Conservation (phyloP, 2,888 invertebrate genomes). For the Scotopteryx bipunctaria region DNA sequence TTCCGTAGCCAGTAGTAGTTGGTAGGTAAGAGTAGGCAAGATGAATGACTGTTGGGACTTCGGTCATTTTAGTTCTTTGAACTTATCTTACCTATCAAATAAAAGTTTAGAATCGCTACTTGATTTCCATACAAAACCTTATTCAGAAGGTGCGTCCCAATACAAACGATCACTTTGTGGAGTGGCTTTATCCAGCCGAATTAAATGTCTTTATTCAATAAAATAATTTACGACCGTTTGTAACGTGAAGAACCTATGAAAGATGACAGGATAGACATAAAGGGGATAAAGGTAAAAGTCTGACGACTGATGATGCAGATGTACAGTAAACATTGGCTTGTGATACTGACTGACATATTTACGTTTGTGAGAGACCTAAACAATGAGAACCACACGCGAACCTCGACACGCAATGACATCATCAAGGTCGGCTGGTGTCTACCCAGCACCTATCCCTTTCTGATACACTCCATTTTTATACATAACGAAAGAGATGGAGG, state of each 20-base stretch:
- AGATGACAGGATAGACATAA: neutral
- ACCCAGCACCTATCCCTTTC: constrained; percentile 26
- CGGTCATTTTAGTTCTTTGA: no score
- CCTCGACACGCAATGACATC: constrained; percentile 67
- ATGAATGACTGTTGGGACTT: no score
- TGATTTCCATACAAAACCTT: constrained; percentile 9
- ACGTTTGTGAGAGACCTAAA: constrained; percentile 19
- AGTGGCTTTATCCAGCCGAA: neutral
- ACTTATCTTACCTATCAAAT: no score
- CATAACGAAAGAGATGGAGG: constrained; percentile 21
- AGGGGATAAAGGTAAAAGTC: no score
- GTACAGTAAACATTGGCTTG: constrained; percentile 8
- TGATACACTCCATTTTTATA: constrained; percentile 9
- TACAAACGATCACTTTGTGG: neutral
- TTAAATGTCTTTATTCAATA: neutral
- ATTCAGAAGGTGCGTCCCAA: neutral
- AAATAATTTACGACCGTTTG: no score
- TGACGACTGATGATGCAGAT: neutral
- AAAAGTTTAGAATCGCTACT: no score
- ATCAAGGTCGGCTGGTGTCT: constrained; percentile 69
- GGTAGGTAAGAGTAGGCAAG: no score
- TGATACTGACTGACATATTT: constrained; percentile 17
- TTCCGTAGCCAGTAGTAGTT: no score
- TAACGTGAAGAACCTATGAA: no score
- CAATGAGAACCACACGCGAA: constrained; percentile 48